Conservation (phyloP, 1,140 invertebrate species). For the Melanaphis sacchari region DNA sequence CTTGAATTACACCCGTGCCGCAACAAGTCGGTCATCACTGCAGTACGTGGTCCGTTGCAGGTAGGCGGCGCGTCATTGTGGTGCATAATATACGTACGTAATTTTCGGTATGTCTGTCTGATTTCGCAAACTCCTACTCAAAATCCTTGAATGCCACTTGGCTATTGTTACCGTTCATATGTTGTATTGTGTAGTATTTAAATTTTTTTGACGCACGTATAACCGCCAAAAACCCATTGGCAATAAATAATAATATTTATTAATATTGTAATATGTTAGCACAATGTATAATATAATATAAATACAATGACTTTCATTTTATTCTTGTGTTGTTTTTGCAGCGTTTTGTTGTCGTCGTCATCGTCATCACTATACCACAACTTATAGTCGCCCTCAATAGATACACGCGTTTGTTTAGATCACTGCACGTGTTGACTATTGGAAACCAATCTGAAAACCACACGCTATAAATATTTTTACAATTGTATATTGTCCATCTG, state of each 20-base stretch:
- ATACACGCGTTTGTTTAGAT: background rate
- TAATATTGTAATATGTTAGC: background rate
- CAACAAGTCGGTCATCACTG: slow-evolving; percentile 54
- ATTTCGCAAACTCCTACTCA: slow-evolving; percentile 27
- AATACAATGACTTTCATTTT: slow-evolving; percentile 27
- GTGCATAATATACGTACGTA: background rate
- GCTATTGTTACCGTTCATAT: background rate
- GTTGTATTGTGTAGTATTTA: background rate
- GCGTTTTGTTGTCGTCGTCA: background rate
- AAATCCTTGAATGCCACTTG: slow-evolving; percentile 15
- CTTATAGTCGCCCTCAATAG: background rate
- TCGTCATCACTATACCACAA: too few relatives aligned
- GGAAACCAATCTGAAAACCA: background rate
- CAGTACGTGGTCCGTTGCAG: background rate
- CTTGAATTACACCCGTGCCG: slow-evolving; percentile 39
- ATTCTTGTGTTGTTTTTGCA: background rate
- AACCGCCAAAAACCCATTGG: background rate
- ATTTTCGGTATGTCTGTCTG: background rate
- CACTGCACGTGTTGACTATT: background rate
- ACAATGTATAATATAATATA: background rate
- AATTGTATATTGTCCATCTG: background rate
- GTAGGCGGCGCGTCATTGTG: slow-evolving; percentile 15
- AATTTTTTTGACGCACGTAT: background rate
- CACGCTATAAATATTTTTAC: background rate
- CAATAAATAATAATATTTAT: background rate